A percentile compares a stretch with the other conserved stretches of the same genome.
Evolutionary conservation across 2,113 vertebrate genomes (phyloP).

Genomic region (Sialia sialis): DNA sequence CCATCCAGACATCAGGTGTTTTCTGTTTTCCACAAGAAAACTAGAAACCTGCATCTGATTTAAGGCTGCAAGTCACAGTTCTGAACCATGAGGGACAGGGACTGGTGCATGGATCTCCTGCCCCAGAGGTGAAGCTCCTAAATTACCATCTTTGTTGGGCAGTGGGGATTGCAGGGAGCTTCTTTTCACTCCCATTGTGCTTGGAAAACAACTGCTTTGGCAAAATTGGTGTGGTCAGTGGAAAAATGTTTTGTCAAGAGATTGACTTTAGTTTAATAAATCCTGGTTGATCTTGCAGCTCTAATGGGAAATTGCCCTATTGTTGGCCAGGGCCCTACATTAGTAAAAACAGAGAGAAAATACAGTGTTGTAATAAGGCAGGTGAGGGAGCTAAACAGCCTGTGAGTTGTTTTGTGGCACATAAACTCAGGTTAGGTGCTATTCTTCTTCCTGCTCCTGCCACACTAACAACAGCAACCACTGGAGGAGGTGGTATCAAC

Average conservation of each 20-base stretch:
- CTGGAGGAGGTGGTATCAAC: neutral
- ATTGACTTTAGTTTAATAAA: neutral
- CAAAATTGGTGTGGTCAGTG: neutral
- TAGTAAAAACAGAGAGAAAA: neutral
- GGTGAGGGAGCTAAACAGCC: neutral
- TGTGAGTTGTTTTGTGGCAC: neutral
- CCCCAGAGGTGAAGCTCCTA: neutral
- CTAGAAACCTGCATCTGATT: neutral
- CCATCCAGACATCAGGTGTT: neutral
- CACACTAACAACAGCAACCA: neutral
- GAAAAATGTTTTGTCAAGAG: neutral
- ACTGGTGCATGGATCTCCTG: neutral
- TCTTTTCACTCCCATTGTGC: rapidly evolving
- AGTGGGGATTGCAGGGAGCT: neutral
- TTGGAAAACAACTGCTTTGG: neutral
- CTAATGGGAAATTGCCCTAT: neutral
- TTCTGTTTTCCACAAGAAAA: neutral
- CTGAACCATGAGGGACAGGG: neutral
- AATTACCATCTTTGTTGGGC: neutral
- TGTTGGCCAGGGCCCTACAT: rapidly evolving
- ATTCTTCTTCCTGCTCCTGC: neutral
- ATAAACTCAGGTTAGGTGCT: neutral
- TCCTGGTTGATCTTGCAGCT: neutral
- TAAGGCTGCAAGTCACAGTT: neutral
- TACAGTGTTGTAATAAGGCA: neutral